Base-by-base conservation (phyloP, 1,140 invertebrate species). In the Zaprionus ornatus region DNA sequence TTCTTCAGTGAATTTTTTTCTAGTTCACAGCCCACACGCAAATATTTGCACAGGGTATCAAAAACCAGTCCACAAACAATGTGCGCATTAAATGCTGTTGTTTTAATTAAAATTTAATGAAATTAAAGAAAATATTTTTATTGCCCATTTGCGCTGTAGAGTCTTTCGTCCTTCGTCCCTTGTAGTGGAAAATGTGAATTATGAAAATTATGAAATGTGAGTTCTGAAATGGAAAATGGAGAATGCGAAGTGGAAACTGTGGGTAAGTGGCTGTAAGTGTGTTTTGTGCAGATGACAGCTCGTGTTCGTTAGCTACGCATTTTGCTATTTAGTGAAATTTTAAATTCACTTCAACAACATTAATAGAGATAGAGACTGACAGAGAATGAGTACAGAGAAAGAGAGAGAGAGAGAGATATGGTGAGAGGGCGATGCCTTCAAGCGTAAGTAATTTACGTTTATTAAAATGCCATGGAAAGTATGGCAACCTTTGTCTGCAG, bases 91-190 rank as follows among this genome's bases (percentile, higher is more conserved):
- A 68, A 45, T 72, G 77, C 57, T 65, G 73, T 35, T 59, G 67
- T 54, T 84, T 83, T 84, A 88, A 87, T 87, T 90, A 88, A 87
- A 90, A 73, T 74, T 88, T 78, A 77, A 87, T 88, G 74, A 73
- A 88, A 84, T 88, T 74, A 76, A 85, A 66, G 35, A 69, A 70
- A 85, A 85, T 79, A 82, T 80, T 79, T 81, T 85, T 54, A 82
- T 79, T 81, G 82, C 54, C 79, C 79, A 80, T 72, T 88, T 80
- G 61, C 17, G 60, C 17, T 54, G 66, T 52, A 62, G n/a, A 17
- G 29, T 27, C 35, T 25, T 35, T 54, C 48, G 32, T 59, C 15
- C 40, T 29, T 21, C 40, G 21, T 45, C 29, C 19, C 4, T 48
- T 32, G 37, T 19, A 61, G 40, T 67, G 55, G 6, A 21, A 52